Evolutionary conservation across 2,888 invertebrate genomes (phyloP), one percentile per base, ranked within the genome.

Genomic region (Habroteleia sp.): DNA sequence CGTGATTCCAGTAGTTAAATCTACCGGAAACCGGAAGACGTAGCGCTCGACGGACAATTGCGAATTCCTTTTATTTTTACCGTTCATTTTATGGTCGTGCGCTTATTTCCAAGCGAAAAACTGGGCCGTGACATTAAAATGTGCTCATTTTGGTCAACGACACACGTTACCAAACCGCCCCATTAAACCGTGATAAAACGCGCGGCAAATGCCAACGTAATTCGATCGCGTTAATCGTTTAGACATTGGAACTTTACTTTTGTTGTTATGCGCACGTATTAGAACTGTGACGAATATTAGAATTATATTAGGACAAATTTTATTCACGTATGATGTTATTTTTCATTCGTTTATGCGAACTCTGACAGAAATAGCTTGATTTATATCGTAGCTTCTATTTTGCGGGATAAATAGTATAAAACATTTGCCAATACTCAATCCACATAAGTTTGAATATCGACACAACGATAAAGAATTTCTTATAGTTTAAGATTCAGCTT

Each of bases 1-100:
- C 63, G 58, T 68, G 76, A 76, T 72, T 72, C 63, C 50, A 52
- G 68, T 29, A 29, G 68, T 54, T 66, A 68, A 76, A 76, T 76
- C 58, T 72, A 72, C 63, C 63, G 68, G 76, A 72, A 76, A 58
- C 58, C 63, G 72, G 63, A 72, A 72, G 66, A 42, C 42, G 62
- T 29, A 52, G 56, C 56, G 54, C 54, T 50, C 58, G 29, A 17
- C 39, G 52, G 54, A 60, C 66, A 62, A 71, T 75, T 69, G 48
- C 39, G 54, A 75, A 75, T 71, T 75, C 71, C 66, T 48, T 60
- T 69, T 69, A 54, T 60, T 52, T 60, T 42, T 33, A 2, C 41
- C 29, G 8, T 39, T 44, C 31, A 3, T 42, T 58, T 58, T 31
- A 33, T 17, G 31, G 11, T 7, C 35, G 8, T 29, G 16, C 6